A percentile compares a stretch with the other conserved stretches of the same genome.
These are phyloP conservation scores for Drosophila lutescens DNA, from an alignment of 2,888 invertebrate species.

Conservation along the genomic window DNA sequence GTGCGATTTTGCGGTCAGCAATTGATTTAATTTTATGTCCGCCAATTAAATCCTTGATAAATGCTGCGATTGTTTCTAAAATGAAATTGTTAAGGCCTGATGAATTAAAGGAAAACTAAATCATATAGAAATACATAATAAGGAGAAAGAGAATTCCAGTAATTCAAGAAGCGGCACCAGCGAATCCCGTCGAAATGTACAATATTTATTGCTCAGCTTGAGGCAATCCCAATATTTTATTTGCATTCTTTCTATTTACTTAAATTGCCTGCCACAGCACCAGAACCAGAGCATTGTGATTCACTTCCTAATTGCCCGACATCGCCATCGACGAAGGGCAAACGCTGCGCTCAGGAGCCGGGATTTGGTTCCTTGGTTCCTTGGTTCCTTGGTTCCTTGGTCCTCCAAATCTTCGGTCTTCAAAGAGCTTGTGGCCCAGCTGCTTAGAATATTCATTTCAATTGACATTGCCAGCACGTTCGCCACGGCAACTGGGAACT, in stretches of 20 bases:
- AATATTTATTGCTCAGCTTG: conserved; percentile 12
- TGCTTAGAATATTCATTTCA: conserved; percentile 47
- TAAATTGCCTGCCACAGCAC: conserved; percentile 3
- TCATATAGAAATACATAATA: neutral
- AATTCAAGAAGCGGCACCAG: neutral
- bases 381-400: no score
- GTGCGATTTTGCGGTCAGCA: conserved; percentile 34
- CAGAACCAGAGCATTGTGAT: conserved; percentile 1
- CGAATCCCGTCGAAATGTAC: neutral
- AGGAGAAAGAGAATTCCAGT: neutral
- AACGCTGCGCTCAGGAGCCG: neutral
- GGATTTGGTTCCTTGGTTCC: conserved; percentile 1
- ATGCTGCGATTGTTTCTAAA: no score
- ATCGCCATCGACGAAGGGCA: conserved; percentile 25
- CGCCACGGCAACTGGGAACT: conserved; percentile 39
- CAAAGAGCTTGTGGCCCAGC: conserved; percentile 28
- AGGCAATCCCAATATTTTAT: conserved; percentile 1
- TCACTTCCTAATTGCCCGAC: conserved; percentile 23
- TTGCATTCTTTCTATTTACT: conserved; percentile 11
- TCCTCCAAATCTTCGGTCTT: conserved; percentile 16
- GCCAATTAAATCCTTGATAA: neutral
- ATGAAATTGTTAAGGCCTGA: no score
- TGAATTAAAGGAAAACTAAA: no score
- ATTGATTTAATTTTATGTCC: conserved; percentile 32
- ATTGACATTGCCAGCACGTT: conserved; percentile 54